Conservation (phyloP, 2,113 vertebrate species). For the Alaudala cheleensis region DNA sequence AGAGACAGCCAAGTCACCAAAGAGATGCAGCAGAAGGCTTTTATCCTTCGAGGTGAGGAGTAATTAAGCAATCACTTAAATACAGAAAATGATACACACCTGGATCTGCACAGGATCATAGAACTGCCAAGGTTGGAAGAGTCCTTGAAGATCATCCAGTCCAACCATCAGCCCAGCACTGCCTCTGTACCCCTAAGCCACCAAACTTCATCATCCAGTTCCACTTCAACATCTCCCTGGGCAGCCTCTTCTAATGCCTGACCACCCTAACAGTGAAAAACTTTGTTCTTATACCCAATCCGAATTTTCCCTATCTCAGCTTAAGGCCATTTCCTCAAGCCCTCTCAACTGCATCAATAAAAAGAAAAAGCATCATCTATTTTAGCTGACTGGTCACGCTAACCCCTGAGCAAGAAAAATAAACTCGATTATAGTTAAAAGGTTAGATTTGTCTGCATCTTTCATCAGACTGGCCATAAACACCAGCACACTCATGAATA, state of each 20-base stretch:
- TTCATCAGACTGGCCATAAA: background rate
- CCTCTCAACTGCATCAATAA: background rate
- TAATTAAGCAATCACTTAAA: background rate
- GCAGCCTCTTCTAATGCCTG: background rate
- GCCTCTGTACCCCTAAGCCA: background rate
- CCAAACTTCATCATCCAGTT: background rate
- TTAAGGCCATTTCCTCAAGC: background rate
- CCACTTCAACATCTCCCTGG: background rate
- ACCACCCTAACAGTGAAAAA: background rate
- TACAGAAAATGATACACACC: background rate
- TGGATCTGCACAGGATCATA: background rate
- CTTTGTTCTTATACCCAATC: background rate
- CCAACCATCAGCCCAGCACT: background rate
- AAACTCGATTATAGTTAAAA: background rate
- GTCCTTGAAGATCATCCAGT: background rate
- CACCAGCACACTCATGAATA: background rate
- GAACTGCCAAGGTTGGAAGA: background rate
- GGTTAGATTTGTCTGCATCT: background rate
- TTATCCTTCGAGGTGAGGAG: background rate
- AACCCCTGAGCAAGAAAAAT: background rate
- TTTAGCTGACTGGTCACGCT: background rate
- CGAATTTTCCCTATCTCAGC: background rate
- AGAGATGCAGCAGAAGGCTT: background rate
- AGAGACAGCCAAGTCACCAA: background rate
- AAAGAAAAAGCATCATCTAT: background rate